phyloP scores from a whole-genome alignment of 2,888 invertebrate genomes.

The Cosmia pyralina region DNA sequence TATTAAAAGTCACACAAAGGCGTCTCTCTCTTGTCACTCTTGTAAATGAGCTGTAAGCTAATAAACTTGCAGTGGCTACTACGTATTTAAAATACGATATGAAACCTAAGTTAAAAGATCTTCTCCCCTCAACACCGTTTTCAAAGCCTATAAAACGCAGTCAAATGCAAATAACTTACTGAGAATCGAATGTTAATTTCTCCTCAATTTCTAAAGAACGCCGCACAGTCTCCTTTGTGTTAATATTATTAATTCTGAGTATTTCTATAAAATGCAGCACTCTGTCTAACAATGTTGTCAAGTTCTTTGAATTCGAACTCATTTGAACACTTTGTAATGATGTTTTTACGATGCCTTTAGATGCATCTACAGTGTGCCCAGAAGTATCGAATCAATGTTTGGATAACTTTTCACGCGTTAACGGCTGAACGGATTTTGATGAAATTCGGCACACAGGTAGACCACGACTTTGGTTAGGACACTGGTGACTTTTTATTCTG shows the following conservation, averaged over 20 bases:
- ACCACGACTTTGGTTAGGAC: no score
- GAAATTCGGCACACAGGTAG: background rate
- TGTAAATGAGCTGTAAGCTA: background rate
- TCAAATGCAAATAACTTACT: slow-evolving; percentile 40
- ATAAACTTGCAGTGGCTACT: background rate
- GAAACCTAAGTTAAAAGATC: background rate
- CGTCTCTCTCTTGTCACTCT: background rate
- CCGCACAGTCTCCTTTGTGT: slow-evolving; percentile 45
- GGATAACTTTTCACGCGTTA: background rate
- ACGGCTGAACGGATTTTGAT: background rate
- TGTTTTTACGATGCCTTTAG: slow-evolving; percentile 55
- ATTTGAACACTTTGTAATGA: slow-evolving; percentile 46
- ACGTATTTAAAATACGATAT: background rate
- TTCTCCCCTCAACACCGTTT: background rate
- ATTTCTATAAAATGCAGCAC: slow-evolving; percentile 56
- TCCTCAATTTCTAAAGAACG: slow-evolving; percentile 54
- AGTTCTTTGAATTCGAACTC: slow-evolving; percentile 50
- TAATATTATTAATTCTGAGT: slow-evolving; percentile 59
- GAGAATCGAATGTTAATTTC: slow-evolving; percentile 52
- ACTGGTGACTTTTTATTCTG: background rate
- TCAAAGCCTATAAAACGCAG: slow-evolving; percentile 29
- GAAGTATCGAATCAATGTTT: slow-evolving; percentile 2
- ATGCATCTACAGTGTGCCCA: slow-evolving; percentile 20
- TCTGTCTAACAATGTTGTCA: slow-evolving; percentile 44
- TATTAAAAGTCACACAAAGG: no score